These are phyloP conservation scores for Lathronympha strigana DNA, from an alignment of 2,888 invertebrate genomes.

Conservation along the genomic window DNA sequence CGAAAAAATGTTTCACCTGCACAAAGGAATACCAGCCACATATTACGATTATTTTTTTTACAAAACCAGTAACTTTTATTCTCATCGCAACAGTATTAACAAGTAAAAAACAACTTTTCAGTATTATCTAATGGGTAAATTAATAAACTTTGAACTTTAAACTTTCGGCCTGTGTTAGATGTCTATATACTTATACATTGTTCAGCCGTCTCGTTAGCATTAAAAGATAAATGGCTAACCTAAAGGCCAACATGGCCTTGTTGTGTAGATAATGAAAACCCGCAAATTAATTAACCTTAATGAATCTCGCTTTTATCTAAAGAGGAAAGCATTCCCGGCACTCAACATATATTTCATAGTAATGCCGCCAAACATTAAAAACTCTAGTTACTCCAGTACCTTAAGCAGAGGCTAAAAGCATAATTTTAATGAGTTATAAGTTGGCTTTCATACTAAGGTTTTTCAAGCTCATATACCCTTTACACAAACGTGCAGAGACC, in stretches of 20 bases:
- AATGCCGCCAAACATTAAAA: background rate
- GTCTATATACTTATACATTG: background rate
- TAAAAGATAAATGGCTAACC: conserved; percentile 15
- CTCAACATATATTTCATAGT: conserved; percentile 7
- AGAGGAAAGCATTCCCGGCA: background rate
- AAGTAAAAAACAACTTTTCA: background rate
- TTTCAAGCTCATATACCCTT: conserved; percentile 56
- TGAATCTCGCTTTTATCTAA: conserved; percentile 7
- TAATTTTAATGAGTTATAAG: conserved; percentile 57
- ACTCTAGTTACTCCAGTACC: background rate
- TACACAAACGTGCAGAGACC: conserved; percentile 56
- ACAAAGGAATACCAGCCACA: background rate
- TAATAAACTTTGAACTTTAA: background rate
- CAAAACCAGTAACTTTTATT: background rate
- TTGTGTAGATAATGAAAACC: conserved; percentile 20
- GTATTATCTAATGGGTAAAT: background rate
- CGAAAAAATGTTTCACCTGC: background rate
- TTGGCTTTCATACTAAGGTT: conserved; percentile 62
- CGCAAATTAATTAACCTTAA: conserved; percentile 28
- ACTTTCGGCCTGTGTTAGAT: background rate
- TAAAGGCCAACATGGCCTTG: conserved; percentile 10
- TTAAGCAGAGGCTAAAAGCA: conserved; percentile 43
- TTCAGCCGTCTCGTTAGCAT: background rate
- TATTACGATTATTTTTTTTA: background rate
- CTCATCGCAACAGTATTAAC: background rate